phyloP scores from a whole-genome alignment of 2,797 vertebrate species.

The Botia almorhae region DNA sequence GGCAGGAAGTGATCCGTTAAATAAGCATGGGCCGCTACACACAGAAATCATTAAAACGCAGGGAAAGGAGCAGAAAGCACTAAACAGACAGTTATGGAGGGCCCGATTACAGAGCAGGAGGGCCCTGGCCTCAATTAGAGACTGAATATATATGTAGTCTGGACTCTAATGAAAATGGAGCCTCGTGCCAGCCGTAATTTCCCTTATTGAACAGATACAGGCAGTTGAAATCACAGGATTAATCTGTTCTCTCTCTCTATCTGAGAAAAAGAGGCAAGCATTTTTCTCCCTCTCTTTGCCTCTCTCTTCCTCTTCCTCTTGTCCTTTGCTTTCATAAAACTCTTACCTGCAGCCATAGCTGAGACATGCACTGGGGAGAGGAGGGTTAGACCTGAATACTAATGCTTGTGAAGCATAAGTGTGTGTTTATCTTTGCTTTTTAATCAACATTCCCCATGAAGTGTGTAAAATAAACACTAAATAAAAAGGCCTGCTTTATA shows the following conservation, averaged over 20 bases:
- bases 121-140: slow-evolving; percentile 79
- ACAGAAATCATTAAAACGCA: slow-evolving; percentile 52
- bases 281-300: slow-evolving; percentile 56
- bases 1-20: slow-evolving; percentile 66
- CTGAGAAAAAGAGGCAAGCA: slow-evolving; percentile 65
- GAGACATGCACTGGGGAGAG: slow-evolving; percentile 38
- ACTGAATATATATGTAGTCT: slow-evolving; percentile 76
- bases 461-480: no score
- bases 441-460: slow-evolving; percentile 29
- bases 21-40: slow-evolving; percentile 52
- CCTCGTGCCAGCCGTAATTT: slow-evolving; percentile 69
- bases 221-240: slow-evolving; percentile 71
- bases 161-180: slow-evolving; percentile 77
- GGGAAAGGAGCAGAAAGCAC: slow-evolving; percentile 38
- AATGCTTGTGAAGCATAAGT: slow-evolving; percentile 17
- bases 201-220: slow-evolving; percentile 45
- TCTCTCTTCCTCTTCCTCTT: slow-evolving; percentile 26
- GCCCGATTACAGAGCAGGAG: slow-evolving; percentile 77
- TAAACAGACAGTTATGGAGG: slow-evolving; percentile 79
- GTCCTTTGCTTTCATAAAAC: slow-evolving; percentile 38
- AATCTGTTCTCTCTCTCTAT: slow-evolving; percentile 75
- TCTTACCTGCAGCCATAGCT: slow-evolving; percentile 48
- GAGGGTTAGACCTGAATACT: slow-evolving; percentile 47
- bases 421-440: slow-evolving; percentile 45
- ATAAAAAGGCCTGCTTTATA: background rate